Percentiles rank a stretch among this genome's conserved stretches.
These are phyloP conservation scores for Baronia brevicornis DNA, from an alignment of 2,888 invertebrate genomes.

Conservation along the genomic window DNA sequence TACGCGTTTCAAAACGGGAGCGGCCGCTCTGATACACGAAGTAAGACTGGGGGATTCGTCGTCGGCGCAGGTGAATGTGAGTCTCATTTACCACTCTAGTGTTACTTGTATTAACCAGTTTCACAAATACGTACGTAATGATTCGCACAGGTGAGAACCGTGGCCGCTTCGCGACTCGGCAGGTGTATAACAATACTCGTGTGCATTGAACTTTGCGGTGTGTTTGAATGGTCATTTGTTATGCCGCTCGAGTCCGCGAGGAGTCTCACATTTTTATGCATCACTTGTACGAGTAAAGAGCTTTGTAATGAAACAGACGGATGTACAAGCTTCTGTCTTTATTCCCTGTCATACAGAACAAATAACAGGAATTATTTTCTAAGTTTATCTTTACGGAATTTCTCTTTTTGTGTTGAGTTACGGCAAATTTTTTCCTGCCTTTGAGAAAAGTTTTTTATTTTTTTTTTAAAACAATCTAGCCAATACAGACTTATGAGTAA, in stretches of 20 bases:
- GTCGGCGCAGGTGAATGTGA: slow-evolving; percentile 65
- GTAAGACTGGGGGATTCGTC: slow-evolving; percentile 58
- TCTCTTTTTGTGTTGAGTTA: too few relatives aligned
- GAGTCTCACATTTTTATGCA: slow-evolving; percentile 46
- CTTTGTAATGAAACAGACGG: slow-evolving; percentile 20
- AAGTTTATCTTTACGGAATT: too few relatives aligned
- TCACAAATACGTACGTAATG: slow-evolving; percentile 35
- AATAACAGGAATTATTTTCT: too few relatives aligned
- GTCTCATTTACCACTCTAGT: slow-evolving; percentile 63
- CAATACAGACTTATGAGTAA: too few relatives aligned
- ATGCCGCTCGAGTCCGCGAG: slow-evolving; percentile 36
- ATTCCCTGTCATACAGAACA: slow-evolving; percentile 9
- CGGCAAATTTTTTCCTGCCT: too few relatives aligned
- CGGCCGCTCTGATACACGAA: slow-evolving; percentile 40
- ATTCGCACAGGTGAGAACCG: slow-evolving; percentile 28
- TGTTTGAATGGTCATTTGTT: slow-evolving; percentile 52
- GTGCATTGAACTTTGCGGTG: slow-evolving; percentile 68
- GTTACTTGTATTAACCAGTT: slow-evolving; percentile 45
- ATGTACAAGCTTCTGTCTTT: slow-evolving; percentile 6
- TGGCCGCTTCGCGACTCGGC: slow-evolving; percentile 41
- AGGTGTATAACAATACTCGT: slow-evolving; percentile 41
- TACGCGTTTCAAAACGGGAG: slow-evolving; percentile 39
- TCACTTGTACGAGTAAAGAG: slow-evolving; percentile 24
- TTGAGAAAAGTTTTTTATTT: too few relatives aligned
- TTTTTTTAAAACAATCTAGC: too few relatives aligned